Conservation (phyloP, 2,797 vertebrate species). For the Mionectes olivaceus region DNA sequence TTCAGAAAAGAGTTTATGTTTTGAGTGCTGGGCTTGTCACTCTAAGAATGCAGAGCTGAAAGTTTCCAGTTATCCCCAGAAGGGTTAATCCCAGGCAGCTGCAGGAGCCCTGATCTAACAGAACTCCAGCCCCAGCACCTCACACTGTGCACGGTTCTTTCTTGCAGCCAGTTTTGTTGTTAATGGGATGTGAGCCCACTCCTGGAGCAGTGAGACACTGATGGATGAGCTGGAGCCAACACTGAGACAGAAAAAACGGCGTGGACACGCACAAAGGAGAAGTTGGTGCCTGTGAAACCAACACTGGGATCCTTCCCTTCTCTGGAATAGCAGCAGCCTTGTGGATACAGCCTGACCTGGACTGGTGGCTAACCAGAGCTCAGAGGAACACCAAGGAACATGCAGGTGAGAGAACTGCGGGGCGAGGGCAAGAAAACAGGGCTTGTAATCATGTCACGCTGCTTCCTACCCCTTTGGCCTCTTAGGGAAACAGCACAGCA, state of each 20-base stretch:
- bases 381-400: background rate
- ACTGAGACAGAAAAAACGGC: background rate
- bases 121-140: background rate
- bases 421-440: background rate
- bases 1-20: background rate
- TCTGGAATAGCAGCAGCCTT: background rate
- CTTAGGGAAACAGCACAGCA: background rate
- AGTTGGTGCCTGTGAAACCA: background rate
- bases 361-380: background rate
- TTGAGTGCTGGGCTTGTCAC: background rate
- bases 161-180: background rate
- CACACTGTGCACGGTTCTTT: background rate
- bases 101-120: conserved; percentile 4
- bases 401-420: background rate
- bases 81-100: conserved; percentile 44
- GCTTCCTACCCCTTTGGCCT: background rate
- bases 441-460: background rate
- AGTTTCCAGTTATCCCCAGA: background rate
- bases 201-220: background rate
- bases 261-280: background rate
- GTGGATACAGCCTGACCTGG: background rate
- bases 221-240: conserved; percentile 10
- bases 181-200: conserved; percentile 20
- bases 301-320: background rate
- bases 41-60: background rate